A percentile compares a stretch with the other conserved stretches of the same genome.
Conservation (phyloP, 1,140 invertebrate species). For the Aphidius ervi region DNA sequence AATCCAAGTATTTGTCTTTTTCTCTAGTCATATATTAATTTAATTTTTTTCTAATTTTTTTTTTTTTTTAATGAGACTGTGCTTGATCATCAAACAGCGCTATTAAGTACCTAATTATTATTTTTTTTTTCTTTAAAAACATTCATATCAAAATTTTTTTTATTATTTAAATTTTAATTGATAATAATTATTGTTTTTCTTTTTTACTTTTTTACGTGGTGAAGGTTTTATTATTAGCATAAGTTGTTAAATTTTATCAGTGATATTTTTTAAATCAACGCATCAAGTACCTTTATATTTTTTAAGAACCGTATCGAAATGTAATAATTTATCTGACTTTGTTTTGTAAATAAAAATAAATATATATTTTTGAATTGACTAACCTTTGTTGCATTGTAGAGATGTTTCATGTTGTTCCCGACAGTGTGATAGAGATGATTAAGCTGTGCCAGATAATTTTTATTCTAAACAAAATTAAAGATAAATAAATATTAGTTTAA, state of each 20-base stretch:
- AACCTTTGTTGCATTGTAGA: conserved; percentile 29
- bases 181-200: not conserved
- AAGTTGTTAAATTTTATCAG: not conserved
- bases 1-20: conserved; percentile 29
- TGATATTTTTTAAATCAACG: not conserved
- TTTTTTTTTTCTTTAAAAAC: conserved; percentile 8
- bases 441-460: conserved; percentile 22
- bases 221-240: not conserved
- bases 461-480: conserved; percentile 29
- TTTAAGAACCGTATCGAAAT: no score
- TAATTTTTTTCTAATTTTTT: not conserved
- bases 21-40: conserved; percentile 33
- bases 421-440: not conserved
- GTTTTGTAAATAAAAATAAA: conserved; percentile 1
- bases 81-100: conserved; percentile 20
- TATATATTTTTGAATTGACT: conserved; percentile 12
- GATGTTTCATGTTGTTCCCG: conserved; percentile 11
- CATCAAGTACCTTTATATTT: no score
- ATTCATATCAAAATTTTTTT: not conserved
- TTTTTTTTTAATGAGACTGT: conserved; percentile 29
- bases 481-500: conserved; percentile 13
- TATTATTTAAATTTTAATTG: not conserved
- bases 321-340: not conserved
- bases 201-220: not conserved
- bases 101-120: conserved; percentile 20